These are phyloP conservation scores for Tethea ocularis DNA, from an alignment of 2,888 invertebrate genomes.

Conservation along the genomic window DNA sequence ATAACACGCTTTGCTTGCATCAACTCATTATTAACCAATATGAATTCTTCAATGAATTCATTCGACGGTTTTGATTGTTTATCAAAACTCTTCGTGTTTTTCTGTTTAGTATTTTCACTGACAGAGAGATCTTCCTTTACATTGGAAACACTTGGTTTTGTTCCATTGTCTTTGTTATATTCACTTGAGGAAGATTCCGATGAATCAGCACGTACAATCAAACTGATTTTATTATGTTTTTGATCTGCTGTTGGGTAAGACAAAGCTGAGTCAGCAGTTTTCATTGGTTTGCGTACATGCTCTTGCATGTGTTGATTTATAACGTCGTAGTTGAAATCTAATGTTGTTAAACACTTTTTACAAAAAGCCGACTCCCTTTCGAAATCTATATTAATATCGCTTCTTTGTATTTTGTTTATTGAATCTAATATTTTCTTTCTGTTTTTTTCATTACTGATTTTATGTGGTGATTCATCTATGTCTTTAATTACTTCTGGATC, in stretches of 20 bases:
- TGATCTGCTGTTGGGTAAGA: not conserved
- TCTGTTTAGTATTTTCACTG: slow-evolving; percentile 26
- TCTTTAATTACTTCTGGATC: not conserved
- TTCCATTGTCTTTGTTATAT: slow-evolving; percentile 16
- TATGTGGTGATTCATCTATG: not conserved
- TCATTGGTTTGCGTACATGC: slow-evolving; percentile 23
- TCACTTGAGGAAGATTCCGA: slow-evolving; percentile 11
- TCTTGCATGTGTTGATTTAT: slow-evolving; percentile 33
- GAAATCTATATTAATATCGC: slow-evolving; percentile 37
- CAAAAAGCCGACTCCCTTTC: slow-evolving; percentile 34
- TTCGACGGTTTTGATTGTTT: not conserved
- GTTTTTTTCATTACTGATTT: not conserved
- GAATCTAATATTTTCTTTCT: slow-evolving; percentile 27
- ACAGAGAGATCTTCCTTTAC: slow-evolving; percentile 5
- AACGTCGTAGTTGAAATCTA: slow-evolving; percentile 23
- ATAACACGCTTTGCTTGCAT: slow-evolving; percentile 19
- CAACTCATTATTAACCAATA: not conserved
- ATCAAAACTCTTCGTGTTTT: slow-evolving; percentile 20
- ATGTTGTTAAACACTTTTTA: slow-evolving; percentile 28
- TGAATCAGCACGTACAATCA: not conserved
- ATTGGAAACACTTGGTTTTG: slow-evolving; percentile 15
- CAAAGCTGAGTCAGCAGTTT: not conserved
- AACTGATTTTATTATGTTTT: not conserved
- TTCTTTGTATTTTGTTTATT: slow-evolving; percentile 26
- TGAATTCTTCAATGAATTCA: not conserved